Evolutionary conservation across 2,797 vertebrate species (phyloP).

Genomic region (Hyperoplus lanceolatus): DNA sequence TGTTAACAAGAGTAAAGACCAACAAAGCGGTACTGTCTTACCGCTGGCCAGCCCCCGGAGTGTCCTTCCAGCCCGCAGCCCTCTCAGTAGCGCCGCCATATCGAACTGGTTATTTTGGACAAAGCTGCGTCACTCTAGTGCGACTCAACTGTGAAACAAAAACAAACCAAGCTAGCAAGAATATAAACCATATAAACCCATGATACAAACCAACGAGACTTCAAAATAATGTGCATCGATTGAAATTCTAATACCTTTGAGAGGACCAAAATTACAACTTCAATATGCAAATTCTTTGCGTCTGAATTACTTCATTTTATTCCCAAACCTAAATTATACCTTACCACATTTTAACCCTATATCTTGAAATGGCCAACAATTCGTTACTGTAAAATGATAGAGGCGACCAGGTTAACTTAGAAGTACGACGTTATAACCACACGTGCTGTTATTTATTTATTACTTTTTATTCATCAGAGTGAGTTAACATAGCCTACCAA

Average conservation of each 20-base stretch:
- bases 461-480: no score
- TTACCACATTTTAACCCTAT: background rate
- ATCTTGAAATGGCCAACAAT: no score
- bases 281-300: background rate
- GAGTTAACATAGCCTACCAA: no score
- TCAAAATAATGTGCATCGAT: background rate
- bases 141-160: slow-evolving; percentile 21
- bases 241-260: no score
- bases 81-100: slow-evolving; percentile 87
- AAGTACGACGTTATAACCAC: no score
- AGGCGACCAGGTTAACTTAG: no score
- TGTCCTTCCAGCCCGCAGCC: slow-evolving; percentile 76
- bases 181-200: no score
- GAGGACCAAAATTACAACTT: background rate
- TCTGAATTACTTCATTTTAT: background rate
- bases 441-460: no score
- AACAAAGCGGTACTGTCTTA: slow-evolving; percentile 41
- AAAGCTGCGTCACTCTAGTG: slow-evolving; percentile 47
- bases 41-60: slow-evolving; percentile 77
- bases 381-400: no score
- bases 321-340: background rate
- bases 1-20: background rate
- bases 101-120: slow-evolving; percentile 42
- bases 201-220: background rate
- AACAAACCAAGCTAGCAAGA: background rate